phyloP scores from a whole-genome alignment of 2,113 vertebrate species.

The Paradisaea rubra region DNA sequence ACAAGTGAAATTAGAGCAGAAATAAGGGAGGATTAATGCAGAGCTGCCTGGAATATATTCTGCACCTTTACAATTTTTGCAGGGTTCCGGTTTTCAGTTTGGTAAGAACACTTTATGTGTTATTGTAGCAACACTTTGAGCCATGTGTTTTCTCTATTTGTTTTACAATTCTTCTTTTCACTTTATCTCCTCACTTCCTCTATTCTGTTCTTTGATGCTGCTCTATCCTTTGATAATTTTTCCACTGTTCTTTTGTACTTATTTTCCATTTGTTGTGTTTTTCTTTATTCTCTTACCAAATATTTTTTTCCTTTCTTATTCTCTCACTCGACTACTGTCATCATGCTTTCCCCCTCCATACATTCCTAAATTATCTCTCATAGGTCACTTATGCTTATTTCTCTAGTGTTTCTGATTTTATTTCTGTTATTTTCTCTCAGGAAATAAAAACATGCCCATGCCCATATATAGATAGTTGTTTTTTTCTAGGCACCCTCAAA shows the following conservation, averaged over 20 bases:
- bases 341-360: neutral
- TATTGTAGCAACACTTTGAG: neutral
- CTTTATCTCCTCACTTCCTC: slow-evolving; percentile 36
- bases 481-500: neutral
- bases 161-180: slow-evolving; percentile 11
- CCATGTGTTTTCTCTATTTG: neutral
- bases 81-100: neutral
- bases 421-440: neutral
- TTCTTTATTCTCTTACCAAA: slow-evolving; percentile 11
- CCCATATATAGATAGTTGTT: neutral
- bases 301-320: neutral
- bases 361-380: neutral
- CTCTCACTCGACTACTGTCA: neutral
- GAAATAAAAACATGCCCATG: neutral
- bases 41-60: neutral
- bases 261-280: slow-evolving; percentile 26
- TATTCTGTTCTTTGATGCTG: neutral
- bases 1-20: neutral
- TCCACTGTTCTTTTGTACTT: slow-evolving; percentile 21
- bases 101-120: neutral
- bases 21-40: neutral
- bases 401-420: neutral
- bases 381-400: neutral
- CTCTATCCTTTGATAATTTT: slow-evolving; percentile 33
- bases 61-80: neutral